phyloP scores from a whole-genome alignment of 1,140 invertebrate species.

The Ganaspis sp. region DNA sequence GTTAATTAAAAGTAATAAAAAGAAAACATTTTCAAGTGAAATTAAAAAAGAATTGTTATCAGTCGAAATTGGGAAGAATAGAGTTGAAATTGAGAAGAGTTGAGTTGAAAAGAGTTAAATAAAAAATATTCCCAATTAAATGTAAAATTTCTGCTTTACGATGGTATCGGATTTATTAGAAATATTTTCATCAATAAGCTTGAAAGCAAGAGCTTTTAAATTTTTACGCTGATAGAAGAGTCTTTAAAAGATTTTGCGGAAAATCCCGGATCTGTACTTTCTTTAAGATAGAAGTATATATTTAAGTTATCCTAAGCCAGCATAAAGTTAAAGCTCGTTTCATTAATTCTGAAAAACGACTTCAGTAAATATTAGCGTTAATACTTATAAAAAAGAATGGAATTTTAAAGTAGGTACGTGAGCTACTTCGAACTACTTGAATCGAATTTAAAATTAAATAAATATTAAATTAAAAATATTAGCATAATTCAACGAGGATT shows the following conservation, averaged over 20 bases:
- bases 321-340: conserved; percentile 3
- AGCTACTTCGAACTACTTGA: neutral
- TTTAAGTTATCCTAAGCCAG: neutral
- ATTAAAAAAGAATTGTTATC: no score
- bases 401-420: neutral
- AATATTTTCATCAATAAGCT: neutral
- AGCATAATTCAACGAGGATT: neutral
- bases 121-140: no score
- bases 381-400: neutral
- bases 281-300: neutral
- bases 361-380: neutral
- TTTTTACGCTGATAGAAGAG: neutral
- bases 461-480: no score
- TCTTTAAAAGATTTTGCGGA: neutral
- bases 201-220: neutral
- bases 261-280: conserved; percentile 20
- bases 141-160: neutral
- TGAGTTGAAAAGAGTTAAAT: no score
- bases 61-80: no score
- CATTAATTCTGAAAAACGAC: conserved; percentile 1
- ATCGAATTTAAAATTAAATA: neutral
- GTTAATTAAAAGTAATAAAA: no score
- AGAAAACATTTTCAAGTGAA: no score
- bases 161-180: neutral
- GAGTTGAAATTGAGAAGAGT: no score